Evolutionary conservation across 2,797 vertebrate species (phyloP).

Genomic region (Rhinella marina): DNA sequence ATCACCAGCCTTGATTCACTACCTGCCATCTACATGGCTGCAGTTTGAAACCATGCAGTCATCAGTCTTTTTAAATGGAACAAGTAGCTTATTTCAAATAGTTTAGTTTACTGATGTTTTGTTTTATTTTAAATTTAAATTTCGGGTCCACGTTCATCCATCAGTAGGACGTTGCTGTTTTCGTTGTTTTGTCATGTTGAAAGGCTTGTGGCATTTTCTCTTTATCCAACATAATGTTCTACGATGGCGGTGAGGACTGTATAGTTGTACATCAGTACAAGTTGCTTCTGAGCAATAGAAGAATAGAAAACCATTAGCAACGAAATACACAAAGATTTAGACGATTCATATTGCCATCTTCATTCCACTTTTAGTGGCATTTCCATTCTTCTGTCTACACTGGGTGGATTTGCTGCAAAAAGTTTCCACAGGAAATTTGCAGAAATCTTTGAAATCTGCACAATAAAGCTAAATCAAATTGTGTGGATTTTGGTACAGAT

Average conservation of each 20-base stretch:
- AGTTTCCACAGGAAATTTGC: no score
- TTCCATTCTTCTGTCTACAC: no score
- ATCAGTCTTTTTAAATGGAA: conserved; percentile 63
- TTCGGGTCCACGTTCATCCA: conserved; percentile 46
- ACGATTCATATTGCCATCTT: not conserved
- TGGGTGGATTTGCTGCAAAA: no score
- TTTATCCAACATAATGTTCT: conserved; percentile 17
- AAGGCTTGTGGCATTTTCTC: conserved; percentile 26
- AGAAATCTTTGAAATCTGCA: no score
- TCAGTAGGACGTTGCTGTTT: conserved; percentile 43
- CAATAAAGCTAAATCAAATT: no score
- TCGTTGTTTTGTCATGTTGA: conserved; percentile 37
- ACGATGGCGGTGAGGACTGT: not conserved
- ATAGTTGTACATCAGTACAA: not conserved
- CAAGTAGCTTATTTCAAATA: conserved; percentile 62
- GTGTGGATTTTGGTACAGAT: no score
- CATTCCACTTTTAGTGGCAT: not conserved
- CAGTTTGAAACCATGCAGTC: conserved; percentile 55
- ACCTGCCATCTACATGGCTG: conserved; percentile 61
- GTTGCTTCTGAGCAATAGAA: not conserved
- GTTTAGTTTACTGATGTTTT: conserved; percentile 61
- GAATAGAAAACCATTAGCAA: not conserved
- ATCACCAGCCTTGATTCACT: conserved; percentile 62
- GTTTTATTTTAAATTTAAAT: conserved; percentile 63
- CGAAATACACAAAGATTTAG: not conserved